Conservation (phyloP, 2,888 invertebrate genomes). For the Altica lythri region DNA sequence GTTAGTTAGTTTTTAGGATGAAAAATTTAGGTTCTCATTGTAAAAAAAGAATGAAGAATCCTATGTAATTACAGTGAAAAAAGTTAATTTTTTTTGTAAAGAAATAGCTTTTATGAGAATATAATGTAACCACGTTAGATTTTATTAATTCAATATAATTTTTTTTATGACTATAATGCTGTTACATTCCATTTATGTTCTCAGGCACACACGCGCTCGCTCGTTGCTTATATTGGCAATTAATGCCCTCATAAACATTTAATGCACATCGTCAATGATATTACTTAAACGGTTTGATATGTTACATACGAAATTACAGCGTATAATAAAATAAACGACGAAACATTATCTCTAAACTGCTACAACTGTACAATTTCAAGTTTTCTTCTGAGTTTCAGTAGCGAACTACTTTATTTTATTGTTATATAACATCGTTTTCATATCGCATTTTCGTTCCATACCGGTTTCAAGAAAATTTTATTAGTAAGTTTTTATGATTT, state of each 20-base stretch:
- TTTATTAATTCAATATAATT: conserved; percentile 19
- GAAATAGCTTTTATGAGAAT: conserved; percentile 3
- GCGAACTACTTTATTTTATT: conserved; percentile 47
- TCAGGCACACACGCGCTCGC: conserved; percentile 15
- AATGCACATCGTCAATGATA: conserved; percentile 33
- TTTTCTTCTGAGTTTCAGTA: conserved; percentile 37
- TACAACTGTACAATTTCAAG: conserved; percentile 46
- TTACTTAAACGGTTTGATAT: conserved; percentile 44
- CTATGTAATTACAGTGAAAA: no score
- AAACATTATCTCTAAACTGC: conserved; percentile 47
- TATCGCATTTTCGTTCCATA: conserved; percentile 41
- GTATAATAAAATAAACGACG: conserved; percentile 45
- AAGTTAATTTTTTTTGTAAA: neutral
- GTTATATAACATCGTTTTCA: conserved; percentile 48
- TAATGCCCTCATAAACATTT: conserved; percentile 30
- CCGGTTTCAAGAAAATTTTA: conserved; percentile 37
- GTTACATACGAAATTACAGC: conserved; percentile 41
- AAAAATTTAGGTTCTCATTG: no score
- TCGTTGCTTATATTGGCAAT: conserved; percentile 27
- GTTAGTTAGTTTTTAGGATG: no score
- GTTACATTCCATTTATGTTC: conserved; percentile 15
- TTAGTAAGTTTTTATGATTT: conserved; percentile 33
- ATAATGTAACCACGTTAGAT: conserved; percentile 16
- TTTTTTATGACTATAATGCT: conserved; percentile 10
- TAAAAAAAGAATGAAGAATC: no score